Base-by-base conservation (phyloP, 2,888 invertebrate species). In the Cheilosia variabilis region DNA sequence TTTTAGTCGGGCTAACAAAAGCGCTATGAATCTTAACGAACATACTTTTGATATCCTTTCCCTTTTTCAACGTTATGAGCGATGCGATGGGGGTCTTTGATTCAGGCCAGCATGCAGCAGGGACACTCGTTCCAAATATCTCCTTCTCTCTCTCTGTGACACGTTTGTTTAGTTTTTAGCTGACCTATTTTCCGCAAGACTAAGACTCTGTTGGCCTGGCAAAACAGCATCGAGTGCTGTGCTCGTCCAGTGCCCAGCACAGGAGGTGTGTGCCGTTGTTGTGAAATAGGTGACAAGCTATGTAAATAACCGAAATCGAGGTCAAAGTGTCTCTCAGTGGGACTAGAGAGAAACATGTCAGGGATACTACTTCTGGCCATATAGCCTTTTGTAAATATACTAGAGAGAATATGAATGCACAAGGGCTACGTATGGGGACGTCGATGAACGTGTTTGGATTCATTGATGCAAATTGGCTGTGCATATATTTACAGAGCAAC, bases 101-200 rank as follows among this genome's bases (percentile, higher is more conserved):
- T 37, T 27, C 58, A 27, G 27, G 27, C 7, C 27, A 27, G 27
- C 27, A 6, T 27, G 6, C 31, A 31, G 13, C 13, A 15, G 41
- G 34, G 47, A 53, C 63, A 71, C 47, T 71, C 34, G 9, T 37
- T 24, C 22, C 10, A 17, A 62, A 68, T 57, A 41, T 66, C n/a
- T 13, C 5, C 7, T 1, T 17, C n/a, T 37, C 5, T 7, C 1
- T 47, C 43, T 34, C 22, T 66, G 13, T 37, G 37, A 37, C 37
- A 37, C 13, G 10, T 37, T 75, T 79, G 84, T 75, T 76, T 79
- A 68, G 55, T 68, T 73, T 78, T 66, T 55, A 69, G 58, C 58
- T 80, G 81, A 81, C 86, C 86, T 81, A 86, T 66, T 81, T 86
- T 66, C 72, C 62, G 50, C 81, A 76, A 77, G 57, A 63, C 76